A percentile compares a stretch with the other conserved stretches of the same genome.
phyloP scores from a whole-genome alignment of 2,888 invertebrate species.

The Elysia crispata region DNA sequence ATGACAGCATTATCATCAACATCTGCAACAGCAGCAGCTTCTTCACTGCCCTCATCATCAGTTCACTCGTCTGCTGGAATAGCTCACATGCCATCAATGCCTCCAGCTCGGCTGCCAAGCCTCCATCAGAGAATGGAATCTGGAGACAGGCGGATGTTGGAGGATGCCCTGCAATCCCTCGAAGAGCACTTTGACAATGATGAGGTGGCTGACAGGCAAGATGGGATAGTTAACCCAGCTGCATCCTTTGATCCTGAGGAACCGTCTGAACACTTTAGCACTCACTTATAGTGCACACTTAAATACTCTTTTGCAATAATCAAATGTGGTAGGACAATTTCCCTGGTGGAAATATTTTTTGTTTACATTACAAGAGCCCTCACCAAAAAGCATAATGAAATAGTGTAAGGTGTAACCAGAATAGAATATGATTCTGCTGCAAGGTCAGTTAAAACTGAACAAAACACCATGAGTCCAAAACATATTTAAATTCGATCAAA shows the following conservation, averaged over 20 bases:
- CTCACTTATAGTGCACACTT: slow-evolving; percentile 17
- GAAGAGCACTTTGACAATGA: slow-evolving; percentile 44
- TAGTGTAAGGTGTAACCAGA: no score
- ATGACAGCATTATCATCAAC: not conserved
- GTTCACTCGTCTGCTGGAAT: not conserved
- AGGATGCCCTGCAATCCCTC: slow-evolving; percentile 38
- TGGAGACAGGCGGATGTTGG: slow-evolving; percentile 36
- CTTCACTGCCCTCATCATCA: not conserved
- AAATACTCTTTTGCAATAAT: no score
- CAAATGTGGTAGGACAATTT: no score
- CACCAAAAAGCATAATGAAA: no score
- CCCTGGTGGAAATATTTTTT: no score
- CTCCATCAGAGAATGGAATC: slow-evolving; percentile 43
- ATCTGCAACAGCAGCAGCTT: slow-evolving; percentile 4
- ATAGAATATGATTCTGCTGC: no score
- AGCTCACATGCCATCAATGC: not conserved
- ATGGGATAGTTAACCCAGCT: slow-evolving; percentile 32
- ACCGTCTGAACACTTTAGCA: slow-evolving; percentile 13
- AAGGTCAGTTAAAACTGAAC: no score
- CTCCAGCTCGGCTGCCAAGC: not conserved
- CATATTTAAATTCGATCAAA: no score
- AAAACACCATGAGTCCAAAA: no score
- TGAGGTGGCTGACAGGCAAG: not conserved
- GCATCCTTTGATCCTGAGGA: slow-evolving; percentile 39
- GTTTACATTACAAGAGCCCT: no score